Evolutionary conservation across 2,797 vertebrate genomes (phyloP).

Genomic region (Hippopotamyrus pictus): DNA sequence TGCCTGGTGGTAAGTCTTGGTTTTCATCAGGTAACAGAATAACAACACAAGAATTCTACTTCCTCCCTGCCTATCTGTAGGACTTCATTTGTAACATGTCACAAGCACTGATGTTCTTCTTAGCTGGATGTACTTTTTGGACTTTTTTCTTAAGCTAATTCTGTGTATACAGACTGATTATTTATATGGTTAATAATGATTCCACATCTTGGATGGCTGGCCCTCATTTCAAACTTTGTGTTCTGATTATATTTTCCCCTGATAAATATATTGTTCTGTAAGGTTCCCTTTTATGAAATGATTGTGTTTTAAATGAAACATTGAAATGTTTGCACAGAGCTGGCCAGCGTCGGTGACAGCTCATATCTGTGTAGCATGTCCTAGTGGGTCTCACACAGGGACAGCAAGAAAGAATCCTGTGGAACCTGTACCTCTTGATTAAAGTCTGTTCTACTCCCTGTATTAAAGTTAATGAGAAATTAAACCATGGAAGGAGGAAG

Average conservation of each 20-base stretch:
- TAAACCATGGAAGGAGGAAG: conserved; percentile 14
- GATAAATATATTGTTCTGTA: not conserved
- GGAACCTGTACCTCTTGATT: not conserved
- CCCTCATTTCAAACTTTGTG: not conserved
- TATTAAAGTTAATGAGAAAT: not conserved
- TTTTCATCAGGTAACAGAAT: not conserved
- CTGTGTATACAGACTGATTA: not conserved
- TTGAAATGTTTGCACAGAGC: not conserved
- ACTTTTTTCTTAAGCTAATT: not conserved
- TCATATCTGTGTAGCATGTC: not conserved
- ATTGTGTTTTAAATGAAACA: not conserved
- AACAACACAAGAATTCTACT: not conserved
- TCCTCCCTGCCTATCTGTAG: not conserved
- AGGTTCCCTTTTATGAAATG: not conserved
- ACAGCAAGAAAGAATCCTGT: not conserved
- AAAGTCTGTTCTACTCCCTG: not conserved
- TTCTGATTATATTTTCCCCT: not conserved
- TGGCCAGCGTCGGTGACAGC: not conserved
- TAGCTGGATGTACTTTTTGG: not conserved
- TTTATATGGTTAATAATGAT: not conserved
- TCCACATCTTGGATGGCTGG: not conserved
- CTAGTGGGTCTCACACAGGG: not conserved
- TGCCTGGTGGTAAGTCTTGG: not conserved
- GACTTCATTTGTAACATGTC: not conserved
- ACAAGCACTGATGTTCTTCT: not conserved